A percentile compares a stretch with the other conserved stretches of the same genome.
Evolutionary conservation across 2,113 vertebrate species (phyloP).

Genomic region (Datnioides undecimradiatus): DNA sequence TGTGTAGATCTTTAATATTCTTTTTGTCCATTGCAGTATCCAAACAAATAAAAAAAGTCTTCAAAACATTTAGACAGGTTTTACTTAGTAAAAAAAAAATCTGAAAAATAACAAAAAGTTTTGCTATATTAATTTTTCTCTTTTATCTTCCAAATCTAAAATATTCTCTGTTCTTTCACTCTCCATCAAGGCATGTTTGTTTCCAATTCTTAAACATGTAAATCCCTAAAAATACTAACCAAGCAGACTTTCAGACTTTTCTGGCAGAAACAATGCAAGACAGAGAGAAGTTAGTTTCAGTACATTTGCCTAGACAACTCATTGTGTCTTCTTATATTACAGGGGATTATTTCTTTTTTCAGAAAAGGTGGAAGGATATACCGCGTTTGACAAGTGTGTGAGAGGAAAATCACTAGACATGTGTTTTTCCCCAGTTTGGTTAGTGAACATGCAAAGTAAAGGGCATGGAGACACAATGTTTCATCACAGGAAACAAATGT

Average conservation of each 20-base stretch:
- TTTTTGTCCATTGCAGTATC: conserved; percentile 42
- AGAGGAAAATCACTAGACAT: conserved; percentile 31
- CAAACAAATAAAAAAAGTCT: conserved; percentile 48
- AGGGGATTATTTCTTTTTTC: conserved; percentile 13
- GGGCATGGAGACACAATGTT: conserved; percentile 12
- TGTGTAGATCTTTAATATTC: conserved; percentile 28
- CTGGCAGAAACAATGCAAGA: conserved; percentile 40
- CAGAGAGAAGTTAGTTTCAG: conserved; percentile 12
- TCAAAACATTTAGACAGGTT: conserved; percentile 37
- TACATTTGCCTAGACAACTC: conserved; percentile 19
- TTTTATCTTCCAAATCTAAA: conserved; percentile 6
- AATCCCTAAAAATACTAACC: neutral
- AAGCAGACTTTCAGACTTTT: conserved; percentile 37
- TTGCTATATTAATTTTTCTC: conserved; percentile 39
- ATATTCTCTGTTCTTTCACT: conserved; percentile 20
- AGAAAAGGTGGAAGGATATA: conserved; percentile 41
- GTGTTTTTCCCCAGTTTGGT: conserved; percentile 32
- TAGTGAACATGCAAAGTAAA: neutral
- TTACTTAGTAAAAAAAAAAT: conserved; percentile 40
- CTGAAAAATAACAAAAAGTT: conserved; percentile 53
- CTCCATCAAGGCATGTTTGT: conserved; percentile 29
- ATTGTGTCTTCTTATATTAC: conserved; percentile 38
- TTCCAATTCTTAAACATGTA: conserved; percentile 6
- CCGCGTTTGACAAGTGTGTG: conserved; percentile 20
- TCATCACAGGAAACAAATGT: conserved; percentile 28